A percentile compares a stretch with the other conserved stretches of the same genome.
Conservation (phyloP, 2,113 vertebrate genomes). For the Petrocephalus microphthalmus region DNA sequence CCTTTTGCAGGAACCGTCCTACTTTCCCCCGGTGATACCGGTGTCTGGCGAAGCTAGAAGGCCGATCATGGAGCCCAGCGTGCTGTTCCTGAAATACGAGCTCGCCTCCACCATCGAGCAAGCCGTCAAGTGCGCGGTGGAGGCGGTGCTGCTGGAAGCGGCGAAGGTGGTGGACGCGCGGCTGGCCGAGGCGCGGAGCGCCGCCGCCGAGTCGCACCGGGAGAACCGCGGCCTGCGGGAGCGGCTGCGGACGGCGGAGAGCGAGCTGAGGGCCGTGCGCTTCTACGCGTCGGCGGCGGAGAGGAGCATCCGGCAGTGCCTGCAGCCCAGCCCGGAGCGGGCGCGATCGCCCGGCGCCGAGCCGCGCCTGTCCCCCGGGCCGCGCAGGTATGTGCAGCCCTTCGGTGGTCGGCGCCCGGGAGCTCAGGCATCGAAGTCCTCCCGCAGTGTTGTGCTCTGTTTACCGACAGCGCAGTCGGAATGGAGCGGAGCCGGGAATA, state of each 20-base stretch:
- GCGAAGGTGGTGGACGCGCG: constrained; percentile 36
- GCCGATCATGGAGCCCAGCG: constrained; percentile 32
- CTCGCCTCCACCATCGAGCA: constrained; percentile 46
- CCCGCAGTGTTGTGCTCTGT: constrained; percentile 41
- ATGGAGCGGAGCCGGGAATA: neutral
- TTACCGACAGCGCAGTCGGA: constrained; percentile 41
- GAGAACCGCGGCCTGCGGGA: constrained; percentile 43
- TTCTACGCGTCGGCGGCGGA: constrained; percentile 47
- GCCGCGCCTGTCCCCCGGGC: neutral
- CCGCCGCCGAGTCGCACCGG: constrained; percentile 39
- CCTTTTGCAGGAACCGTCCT: neutral
- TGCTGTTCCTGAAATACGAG: constrained; percentile 45
- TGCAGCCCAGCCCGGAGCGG: constrained; percentile 20
- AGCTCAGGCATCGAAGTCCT: constrained; percentile 21
- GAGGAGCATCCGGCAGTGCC: constrained; percentile 47
- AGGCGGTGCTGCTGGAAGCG: constrained; percentile 41
- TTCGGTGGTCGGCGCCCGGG: constrained; percentile 10
- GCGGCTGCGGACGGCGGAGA: constrained; percentile 39
- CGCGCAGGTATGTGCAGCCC: neutral
- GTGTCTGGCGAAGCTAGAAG: neutral
- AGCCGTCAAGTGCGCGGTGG: constrained; percentile 41
- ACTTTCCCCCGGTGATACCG: neutral
- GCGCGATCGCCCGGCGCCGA: neutral
- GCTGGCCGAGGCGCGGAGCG: constrained; percentile 36
- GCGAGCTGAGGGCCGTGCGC: constrained; percentile 44